Evolutionary conservation across 2,797 vertebrate genomes (phyloP).

Genomic region (Gymnothorax reevesii): DNA sequence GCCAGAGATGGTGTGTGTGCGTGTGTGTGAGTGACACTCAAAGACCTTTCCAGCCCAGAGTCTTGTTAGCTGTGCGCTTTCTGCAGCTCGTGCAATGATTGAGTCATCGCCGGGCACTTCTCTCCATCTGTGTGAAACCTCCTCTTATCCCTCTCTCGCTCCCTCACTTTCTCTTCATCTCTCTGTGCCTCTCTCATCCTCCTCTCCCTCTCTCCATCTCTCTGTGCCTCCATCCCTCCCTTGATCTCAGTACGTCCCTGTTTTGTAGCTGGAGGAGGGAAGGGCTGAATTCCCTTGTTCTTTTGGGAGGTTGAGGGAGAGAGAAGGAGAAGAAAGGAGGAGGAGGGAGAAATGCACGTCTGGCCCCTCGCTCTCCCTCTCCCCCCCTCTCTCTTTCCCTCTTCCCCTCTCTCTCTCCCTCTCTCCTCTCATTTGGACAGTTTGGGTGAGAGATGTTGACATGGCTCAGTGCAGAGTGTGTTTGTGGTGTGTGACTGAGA

Average conservation of each 20-base stretch:
- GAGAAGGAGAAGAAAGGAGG: background rate
- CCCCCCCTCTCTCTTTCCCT: too few species aligned
- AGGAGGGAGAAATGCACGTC: background rate
- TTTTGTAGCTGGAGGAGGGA: background rate
- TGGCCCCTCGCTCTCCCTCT: too few species aligned
- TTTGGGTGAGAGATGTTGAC: background rate
- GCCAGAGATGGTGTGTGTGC: too few species aligned
- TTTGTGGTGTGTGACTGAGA: background rate
- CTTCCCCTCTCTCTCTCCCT: too few species aligned
- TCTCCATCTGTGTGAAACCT: background rate
- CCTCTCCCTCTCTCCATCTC: background rate
- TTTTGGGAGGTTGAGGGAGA: slow-evolving; percentile 4
- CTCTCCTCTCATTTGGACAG: background rate
- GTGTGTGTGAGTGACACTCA: background rate
- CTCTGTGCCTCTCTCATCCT: background rate
- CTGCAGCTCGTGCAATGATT: slow-evolving; percentile 11
- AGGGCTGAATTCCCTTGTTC: slow-evolving; percentile 1
- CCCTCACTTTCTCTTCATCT: background rate
- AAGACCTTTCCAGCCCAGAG: slow-evolving; percentile 4
- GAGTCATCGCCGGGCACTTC: background rate
- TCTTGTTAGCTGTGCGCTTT: background rate
- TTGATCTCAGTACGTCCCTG: background rate
- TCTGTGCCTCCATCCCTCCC: background rate
- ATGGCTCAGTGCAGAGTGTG: background rate
- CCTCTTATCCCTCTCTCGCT: background rate